A percentile compares a stretch with the other conserved stretches of the same genome.
Conservation (phyloP, 2,888 invertebrate species). For the Timandra comae region DNA sequence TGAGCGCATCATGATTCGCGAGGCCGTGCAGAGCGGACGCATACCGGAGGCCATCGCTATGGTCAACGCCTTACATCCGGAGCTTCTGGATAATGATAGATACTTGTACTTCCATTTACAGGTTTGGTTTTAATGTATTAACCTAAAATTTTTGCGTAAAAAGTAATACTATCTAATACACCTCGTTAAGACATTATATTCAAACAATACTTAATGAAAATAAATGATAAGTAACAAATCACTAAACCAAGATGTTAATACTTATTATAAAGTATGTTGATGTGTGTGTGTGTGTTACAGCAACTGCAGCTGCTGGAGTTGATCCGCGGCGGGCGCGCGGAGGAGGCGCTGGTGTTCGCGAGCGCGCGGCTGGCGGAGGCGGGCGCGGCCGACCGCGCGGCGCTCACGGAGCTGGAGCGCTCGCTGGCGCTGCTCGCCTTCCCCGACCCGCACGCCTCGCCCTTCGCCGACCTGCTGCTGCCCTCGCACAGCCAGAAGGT, state of each 20-base stretch:
- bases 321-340: slow-evolving; percentile 88
- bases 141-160: no score
- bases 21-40: slow-evolving; percentile 93
- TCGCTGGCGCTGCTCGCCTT: slow-evolving; percentile 97
- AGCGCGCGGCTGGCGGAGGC: slow-evolving; percentile 93
- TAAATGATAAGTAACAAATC: no score
- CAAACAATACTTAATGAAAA: no score
- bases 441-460: slow-evolving; percentile 95
- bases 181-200: no score
- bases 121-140: no score
- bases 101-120: slow-evolving; percentile 97
- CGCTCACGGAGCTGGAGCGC: slow-evolving; percentile 89
- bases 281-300: no score
- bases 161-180: no score
- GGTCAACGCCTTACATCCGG: slow-evolving; percentile 96
- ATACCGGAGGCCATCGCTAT: slow-evolving; percentile 95
- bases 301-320: slow-evolving; percentile 94
- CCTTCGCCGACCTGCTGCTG: slow-evolving; percentile 95
- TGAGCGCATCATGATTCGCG: slow-evolving; percentile 93
- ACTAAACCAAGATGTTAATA: no score
- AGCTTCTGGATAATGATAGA: slow-evolving; percentile 95
- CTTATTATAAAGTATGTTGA: no score
- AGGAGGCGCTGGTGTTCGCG: slow-evolving; percentile 92
- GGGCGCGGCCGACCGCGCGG: slow-evolving; percentile 86
- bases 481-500: slow-evolving; percentile 96